A percentile compares a stretch with the other conserved stretches of the same genome.
phyloP scores from a whole-genome alignment of 2,113 vertebrate species.

The Oxygymnocypris stewartii region DNA sequence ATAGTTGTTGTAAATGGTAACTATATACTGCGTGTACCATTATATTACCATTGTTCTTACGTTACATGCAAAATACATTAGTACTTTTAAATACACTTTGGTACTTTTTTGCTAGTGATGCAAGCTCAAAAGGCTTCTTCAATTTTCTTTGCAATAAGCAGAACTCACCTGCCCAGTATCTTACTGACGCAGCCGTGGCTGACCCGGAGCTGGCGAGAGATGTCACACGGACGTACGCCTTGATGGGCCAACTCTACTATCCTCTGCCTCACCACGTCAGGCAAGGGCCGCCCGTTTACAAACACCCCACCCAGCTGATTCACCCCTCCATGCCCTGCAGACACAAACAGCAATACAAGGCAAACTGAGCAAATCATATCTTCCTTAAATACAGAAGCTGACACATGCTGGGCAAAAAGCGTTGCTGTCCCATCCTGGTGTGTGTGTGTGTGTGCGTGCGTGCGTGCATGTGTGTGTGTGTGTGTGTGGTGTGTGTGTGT shows the following conservation, averaged over 20 bases:
- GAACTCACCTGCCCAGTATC: slow-evolving; percentile 95
- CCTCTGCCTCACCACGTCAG: slow-evolving; percentile 96
- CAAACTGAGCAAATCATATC: not conserved
- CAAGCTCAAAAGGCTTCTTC: not conserved
- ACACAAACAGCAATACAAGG: slow-evolving; percentile 8
- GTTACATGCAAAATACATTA: not conserved
- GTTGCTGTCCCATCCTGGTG: not conserved
- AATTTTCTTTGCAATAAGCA: not conserved
- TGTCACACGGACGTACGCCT: slow-evolving; percentile 97
- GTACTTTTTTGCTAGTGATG: not conserved
- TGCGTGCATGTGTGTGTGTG: too few relatives aligned
- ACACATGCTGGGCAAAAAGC: not conserved
- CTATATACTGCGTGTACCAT: not conserved
- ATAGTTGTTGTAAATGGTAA: not conserved
- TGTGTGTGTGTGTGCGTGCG: not conserved
- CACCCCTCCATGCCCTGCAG: slow-evolving; percentile 93
- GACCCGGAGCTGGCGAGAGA: slow-evolving; percentile 96
- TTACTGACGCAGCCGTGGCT: slow-evolving; percentile 99
- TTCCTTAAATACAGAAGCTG: not conserved
- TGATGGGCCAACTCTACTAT: slow-evolving; percentile 98
- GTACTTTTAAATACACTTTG: not conserved
- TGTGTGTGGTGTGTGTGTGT: not conserved
- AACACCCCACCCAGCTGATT: slow-evolving; percentile 99
- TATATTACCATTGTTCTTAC: not conserved
- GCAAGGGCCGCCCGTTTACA: slow-evolving; percentile 96